Base-by-base conservation (phyloP, 2,888 invertebrate species). In the Epinotia brunnichana region DNA sequence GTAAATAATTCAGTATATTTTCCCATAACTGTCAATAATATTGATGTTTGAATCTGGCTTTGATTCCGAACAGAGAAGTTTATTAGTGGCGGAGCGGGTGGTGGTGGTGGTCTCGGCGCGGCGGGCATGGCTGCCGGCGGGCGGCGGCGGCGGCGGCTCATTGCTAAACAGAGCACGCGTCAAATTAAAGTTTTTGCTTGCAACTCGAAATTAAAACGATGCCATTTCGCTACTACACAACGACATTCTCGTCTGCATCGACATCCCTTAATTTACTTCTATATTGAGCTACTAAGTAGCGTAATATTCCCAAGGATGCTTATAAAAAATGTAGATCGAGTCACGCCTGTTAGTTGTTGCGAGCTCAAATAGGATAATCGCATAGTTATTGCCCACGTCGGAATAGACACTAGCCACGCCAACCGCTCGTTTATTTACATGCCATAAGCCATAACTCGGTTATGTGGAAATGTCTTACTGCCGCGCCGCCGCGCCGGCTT, bases 371-470 rank as follows among this genome's bases (percentile, higher is more conserved):
- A 87, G 89, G 89, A 89, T 90, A 91, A 91, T 90, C 89, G 90
- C 83, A 76, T 85, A 86, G 88, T 91, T 90, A 90, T 89, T 89
- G 90, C 87, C 82, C 80, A 85, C 81, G 87, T 83, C 84, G 85
- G 87, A 92, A 92, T 92, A 90, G 90, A 90, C 88, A 88, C 83
- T 82, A 88, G 80, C 90, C 92, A 92, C 91, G 92, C 92, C 84
- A 92, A 88, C 87, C 82, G 88, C 86, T 92, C 91, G 89, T 92
- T 92, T 91, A 88, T 91, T 88, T 87, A 89, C 78, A 78, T 78
- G 76, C 77, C 76, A 76, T 73, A 72, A 73, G 75, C 82, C 85
- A 80, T 85, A 84, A 84, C 85, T 86, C 83, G 83, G 86, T 88
- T 88, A 86, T 85, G 86, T 85, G 85, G 82, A 84, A 87, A 88